Percentiles rank a stretch among this genome's conserved stretches.
phyloP scores from a whole-genome alignment of 2,797 vertebrate species.

The Corythornis leucogaster region DNA sequence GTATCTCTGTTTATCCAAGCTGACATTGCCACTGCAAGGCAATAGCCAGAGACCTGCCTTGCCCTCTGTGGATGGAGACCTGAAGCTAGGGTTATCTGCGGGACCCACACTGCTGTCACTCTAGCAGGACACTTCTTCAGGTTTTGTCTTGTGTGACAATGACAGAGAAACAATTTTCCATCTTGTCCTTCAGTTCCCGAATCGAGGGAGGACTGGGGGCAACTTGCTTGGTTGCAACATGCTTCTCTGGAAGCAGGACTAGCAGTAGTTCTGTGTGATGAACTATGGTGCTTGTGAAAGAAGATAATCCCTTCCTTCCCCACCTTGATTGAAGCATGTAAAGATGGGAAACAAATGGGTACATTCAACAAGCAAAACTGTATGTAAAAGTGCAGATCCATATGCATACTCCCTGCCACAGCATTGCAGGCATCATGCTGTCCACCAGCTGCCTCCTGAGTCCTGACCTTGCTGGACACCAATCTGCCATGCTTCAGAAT shows the following conservation, averaged over 20 bases:
- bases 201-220: not conserved
- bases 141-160: not conserved
- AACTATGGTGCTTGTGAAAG: not conserved
- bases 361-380: not conserved
- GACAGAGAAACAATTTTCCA: not conserved
- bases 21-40: not conserved
- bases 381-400: not conserved
- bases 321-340: not conserved
- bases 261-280: not conserved
- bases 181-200: not conserved
- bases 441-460: not conserved
- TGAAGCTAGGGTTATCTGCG: not conserved
- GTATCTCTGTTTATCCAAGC: not conserved
- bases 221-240: not conserved
- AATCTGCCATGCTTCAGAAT: not conserved
- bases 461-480: not conserved
- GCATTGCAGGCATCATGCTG: not conserved
- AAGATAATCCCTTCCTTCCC: not conserved
- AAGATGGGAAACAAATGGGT: not conserved
- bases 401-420: not conserved
- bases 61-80: not conserved
- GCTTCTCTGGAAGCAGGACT: not conserved
- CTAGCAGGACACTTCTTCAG: not conserved
- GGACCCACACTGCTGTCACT: rapidly evolving
- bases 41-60: not conserved